Base-by-base conservation (phyloP, 1,140 invertebrate genomes). In the Drosophila watanabei region DNA sequence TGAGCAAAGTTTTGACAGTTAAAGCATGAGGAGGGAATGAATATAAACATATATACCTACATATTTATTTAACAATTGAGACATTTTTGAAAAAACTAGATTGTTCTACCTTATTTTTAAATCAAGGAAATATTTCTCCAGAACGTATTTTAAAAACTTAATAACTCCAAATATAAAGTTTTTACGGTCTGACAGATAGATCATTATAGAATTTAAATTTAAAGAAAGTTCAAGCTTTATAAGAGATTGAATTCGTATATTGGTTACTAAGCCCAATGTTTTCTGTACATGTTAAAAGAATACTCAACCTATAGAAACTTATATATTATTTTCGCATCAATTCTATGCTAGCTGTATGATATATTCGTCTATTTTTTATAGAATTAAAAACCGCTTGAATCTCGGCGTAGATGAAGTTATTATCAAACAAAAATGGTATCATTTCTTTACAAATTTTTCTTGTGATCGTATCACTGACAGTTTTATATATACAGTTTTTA, bases 1-100 rank as follows among this genome's bases (percentile, higher is more conserved):
- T 93, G 70, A 91, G 78, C 54, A 64, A 14, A 30, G 62, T 35
- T 57, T 20, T 16, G 0, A n/a, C n/a, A 16, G 20, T n/a, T 28
- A 8, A 11, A 14, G 9, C 20, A n/a, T n/a, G 56, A 16, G 33
- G 20, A 5, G 20, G 5, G 13, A 28, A 28, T 28, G 4, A 33
- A 33, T 33, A 39, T 24, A 39, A 16, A 20, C 20, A 18, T 7
- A 52, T 32, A 6, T 14, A 13, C 1, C 5, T 16, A 7, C 37
- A 39, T 39, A 39, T 20, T 20, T 46, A 24, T 49, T 8, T 28
- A 7, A 16, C 9, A 28, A 28, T 28, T 48, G 0, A 9, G 7
- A 16, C 8, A 49, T 28, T 5, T 30, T 16, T 8, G 16, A 16
- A 28, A 16, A 2, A 46, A 24, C 20, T 30, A 30, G 16, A 30